These are phyloP conservation scores for Oscheius myriophilus DNA, from an alignment of 2,888 invertebrate species.

Conservation along the genomic window DNA sequence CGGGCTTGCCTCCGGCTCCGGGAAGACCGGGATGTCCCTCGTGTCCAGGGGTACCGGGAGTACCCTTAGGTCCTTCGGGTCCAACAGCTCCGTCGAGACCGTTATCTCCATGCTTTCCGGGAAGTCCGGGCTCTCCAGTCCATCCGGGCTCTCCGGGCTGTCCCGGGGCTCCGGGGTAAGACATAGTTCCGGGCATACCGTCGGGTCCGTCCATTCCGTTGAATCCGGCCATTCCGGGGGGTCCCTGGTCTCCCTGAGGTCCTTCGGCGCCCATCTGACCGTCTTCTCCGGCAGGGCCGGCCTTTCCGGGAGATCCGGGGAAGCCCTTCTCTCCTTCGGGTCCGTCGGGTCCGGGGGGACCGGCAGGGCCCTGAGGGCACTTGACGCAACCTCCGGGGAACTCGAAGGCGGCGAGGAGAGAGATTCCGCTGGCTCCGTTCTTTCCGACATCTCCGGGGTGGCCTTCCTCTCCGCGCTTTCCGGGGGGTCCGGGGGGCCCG, in stretches of 20 bases:
- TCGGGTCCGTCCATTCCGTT: slow-evolving; percentile 53
- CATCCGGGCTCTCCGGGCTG: slow-evolving; percentile 52
- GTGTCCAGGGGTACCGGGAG: slow-evolving; percentile 12
- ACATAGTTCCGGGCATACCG: slow-evolving; percentile 47
- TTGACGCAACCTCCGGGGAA: slow-evolving; percentile 57
- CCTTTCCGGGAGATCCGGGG: slow-evolving; percentile 42
- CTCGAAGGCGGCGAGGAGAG: slow-evolving; percentile 49
- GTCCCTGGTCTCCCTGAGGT: slow-evolving; percentile 43
- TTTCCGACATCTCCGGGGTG: slow-evolving; percentile 47
- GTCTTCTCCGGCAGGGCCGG: slow-evolving; percentile 46
- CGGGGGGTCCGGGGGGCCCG: slow-evolving; percentile 54
- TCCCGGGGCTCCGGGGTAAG: slow-evolving; percentile 46
- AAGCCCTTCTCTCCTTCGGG: slow-evolving; percentile 41
- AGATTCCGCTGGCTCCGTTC: slow-evolving; percentile 50
- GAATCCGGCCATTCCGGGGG: slow-evolving; percentile 48
- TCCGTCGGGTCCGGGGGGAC: slow-evolving; percentile 45
- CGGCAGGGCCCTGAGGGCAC: slow-evolving; percentile 52
- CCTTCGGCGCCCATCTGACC: slow-evolving; percentile 44
- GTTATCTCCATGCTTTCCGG: slow-evolving; percentile 51
- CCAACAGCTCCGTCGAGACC: slow-evolving; percentile 51
- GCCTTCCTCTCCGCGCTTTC: slow-evolving; percentile 52
- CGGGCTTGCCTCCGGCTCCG: slow-evolving; percentile 26
- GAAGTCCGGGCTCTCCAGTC: slow-evolving; percentile 48
- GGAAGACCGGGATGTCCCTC: slow-evolving; percentile 5
- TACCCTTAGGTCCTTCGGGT: slow-evolving; percentile 32